Evolutionary conservation across 1,140 invertebrate genomes (phyloP).

Genomic region (Micrasema longulum): DNA sequence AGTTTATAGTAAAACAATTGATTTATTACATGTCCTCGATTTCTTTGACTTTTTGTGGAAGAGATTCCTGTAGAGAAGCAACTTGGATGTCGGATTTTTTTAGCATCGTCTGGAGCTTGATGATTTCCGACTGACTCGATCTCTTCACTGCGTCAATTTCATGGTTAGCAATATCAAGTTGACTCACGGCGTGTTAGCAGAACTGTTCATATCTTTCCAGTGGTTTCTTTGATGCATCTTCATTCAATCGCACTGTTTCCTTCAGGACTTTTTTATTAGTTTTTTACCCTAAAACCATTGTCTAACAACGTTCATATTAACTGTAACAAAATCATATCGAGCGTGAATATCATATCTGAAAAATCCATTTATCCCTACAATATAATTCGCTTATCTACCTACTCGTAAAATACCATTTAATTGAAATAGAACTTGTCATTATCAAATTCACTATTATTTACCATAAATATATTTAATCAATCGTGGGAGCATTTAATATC

Average conservation of each 20-base stretch:
- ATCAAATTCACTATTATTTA: too few relatives aligned
- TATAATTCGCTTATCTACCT: too few relatives aligned
- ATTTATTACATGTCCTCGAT: slow-evolving; percentile 81
- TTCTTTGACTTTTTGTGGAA: slow-evolving; percentile 82
- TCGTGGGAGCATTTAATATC: too few relatives aligned
- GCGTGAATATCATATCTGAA: too few relatives aligned
- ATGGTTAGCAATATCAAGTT: slow-evolving; percentile 70
- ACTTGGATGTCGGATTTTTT: slow-evolving; percentile 82
- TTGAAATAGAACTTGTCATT: too few relatives aligned
- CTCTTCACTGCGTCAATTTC: slow-evolving; percentile 77
- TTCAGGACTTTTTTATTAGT: slow-evolving; percentile 64
- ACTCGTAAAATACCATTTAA: too few relatives aligned
- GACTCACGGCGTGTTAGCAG: slow-evolving; percentile 66
- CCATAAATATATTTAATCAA: too few relatives aligned
- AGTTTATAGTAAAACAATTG: too few relatives aligned
- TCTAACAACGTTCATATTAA: slow-evolving; percentile 68
- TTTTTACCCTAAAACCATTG: slow-evolving; percentile 67
- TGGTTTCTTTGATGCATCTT: slow-evolving; percentile 66
- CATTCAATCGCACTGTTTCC: slow-evolving; percentile 63
- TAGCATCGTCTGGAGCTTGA: slow-evolving; percentile 79
- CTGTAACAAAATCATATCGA: slow-evolving; percentile 49
- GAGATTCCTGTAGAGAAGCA: slow-evolving; percentile 75
- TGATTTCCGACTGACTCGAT: slow-evolving; percentile 75
- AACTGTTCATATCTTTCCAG: slow-evolving; percentile 66
- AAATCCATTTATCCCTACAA: too few relatives aligned